Percentiles rank a stretch among this genome's conserved stretches.
phyloP scores from a whole-genome alignment of 2,888 invertebrate species.

The Frankliniella intonsa region DNA sequence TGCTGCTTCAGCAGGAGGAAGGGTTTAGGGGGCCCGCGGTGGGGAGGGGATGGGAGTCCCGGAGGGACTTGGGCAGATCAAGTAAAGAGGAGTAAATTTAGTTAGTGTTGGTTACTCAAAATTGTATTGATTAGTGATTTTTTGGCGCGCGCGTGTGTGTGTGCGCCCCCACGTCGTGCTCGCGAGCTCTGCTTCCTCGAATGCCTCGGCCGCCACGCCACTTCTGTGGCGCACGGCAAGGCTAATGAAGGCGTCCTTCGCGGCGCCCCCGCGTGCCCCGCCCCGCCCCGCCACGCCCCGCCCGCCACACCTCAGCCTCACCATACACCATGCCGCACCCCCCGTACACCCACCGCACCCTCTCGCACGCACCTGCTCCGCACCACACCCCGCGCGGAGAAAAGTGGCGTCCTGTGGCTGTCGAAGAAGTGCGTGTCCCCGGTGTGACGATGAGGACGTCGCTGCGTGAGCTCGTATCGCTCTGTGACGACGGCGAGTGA shows the following conservation, averaged over 20 bases:
- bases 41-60: no score
- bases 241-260: conserved; percentile 6
- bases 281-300: neutral
- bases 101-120: no score
- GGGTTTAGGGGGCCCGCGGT: no score
- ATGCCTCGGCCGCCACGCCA: no score
- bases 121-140: no score
- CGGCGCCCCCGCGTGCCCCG: neutral
- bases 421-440: neutral
- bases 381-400: neutral
- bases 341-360: neutral
- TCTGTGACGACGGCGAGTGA: neutral
- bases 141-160: no score
- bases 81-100: no score
- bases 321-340: neutral
- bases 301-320: no score
- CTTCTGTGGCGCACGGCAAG: neutral
- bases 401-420: neutral
- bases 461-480: neutral
- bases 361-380: neutral
- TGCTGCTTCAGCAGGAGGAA: no score
- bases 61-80: no score
- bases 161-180: no score
- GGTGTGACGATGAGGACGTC: neutral
- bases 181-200: no score